Evolutionary conservation across 2,888 invertebrate genomes (phyloP), one percentile per base, ranked within the genome.

Genomic region (Apamea crenata): DNA sequence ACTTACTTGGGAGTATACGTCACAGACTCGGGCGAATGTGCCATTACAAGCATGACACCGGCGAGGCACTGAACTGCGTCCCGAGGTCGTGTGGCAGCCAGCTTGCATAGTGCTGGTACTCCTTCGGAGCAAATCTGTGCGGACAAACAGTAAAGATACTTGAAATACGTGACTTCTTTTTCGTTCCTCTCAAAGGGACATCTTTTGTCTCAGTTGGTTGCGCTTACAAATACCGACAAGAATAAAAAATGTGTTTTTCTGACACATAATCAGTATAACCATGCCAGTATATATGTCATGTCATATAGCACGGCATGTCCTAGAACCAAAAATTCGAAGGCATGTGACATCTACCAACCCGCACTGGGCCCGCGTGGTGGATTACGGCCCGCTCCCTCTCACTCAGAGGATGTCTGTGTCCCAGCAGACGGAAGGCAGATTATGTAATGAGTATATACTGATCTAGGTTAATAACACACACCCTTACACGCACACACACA

Each of bases 21-120:
- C 80, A 97, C 89, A 63, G 96, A 96, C 78, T 96, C 96, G 0
- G 96, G 96, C 63, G 96, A 95, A 70, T 93, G 92, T 29, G 95
- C 91, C 94, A 97, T 93, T 25, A 94, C 92, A 14, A 94, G 90
- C 93, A 96, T 93, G 80, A 95, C 47, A 0, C 93, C 92, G 18
- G 93, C 92, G 67, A 96, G 91, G 83, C 95, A 95, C 86, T 95
- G 96, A 79, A 93, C 91, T 18, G 95, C 96, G 83, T 94, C 95
- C 0, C 88, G 88, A 32, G 94, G 88, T 1, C 96, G 92, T 12
- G 79, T 77, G 1, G 56, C 77, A 3, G 94, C 93, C 83, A 97
- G 80, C 36, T 89, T 89, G 50, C 90, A 89, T 69, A 97, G 84
- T 0, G 94, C 94, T 0, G 87, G 84, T 68, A 94, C 95, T 32